These are phyloP conservation scores for Triplophysa dalaica DNA, from an alignment of 2,113 vertebrate genomes.

Conservation along the genomic window DNA sequence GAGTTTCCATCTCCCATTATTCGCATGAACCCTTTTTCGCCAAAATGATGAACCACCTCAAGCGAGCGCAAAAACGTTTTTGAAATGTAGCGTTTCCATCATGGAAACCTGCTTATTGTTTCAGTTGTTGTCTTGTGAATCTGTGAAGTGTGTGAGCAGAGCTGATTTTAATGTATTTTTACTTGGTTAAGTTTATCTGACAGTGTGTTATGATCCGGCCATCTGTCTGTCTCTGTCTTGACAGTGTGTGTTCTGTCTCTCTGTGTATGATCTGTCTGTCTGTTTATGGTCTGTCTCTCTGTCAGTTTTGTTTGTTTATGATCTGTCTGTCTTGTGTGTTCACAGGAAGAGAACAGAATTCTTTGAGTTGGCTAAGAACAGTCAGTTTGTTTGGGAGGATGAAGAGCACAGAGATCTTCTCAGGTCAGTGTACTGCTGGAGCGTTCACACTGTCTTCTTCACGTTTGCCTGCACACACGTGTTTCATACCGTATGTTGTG, in stretches of 20 bases:
- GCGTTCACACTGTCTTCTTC: no score
- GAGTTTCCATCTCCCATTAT: no score
- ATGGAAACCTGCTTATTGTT: no score
- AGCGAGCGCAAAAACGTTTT: no score
- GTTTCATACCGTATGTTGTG: not conserved
- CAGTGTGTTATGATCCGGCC: not conserved
- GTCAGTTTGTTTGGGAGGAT: constrained; percentile 87
- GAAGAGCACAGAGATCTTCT: constrained; percentile 88
- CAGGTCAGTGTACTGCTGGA: constrained; percentile 70
- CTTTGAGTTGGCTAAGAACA: constrained; percentile 92
- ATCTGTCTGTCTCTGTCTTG: not conserved
- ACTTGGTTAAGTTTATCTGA: no score
- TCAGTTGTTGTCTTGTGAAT: no score
- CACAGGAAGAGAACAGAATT: constrained; percentile 84
- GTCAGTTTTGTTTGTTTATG: no score
- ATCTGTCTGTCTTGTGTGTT: not conserved
- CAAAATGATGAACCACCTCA: no score
- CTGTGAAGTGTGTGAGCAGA: no score
- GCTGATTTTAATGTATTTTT: no score
- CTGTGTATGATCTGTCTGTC: constrained; percentile 42
- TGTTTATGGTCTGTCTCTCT: not conserved
- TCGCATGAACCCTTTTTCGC: no score
- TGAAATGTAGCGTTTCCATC: no score
- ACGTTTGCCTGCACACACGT: not conserved
- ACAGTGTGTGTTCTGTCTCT: constrained; percentile 42